phyloP scores from a whole-genome alignment of 2,113 vertebrate genomes.

The Pelmatolapia mariae region DNA sequence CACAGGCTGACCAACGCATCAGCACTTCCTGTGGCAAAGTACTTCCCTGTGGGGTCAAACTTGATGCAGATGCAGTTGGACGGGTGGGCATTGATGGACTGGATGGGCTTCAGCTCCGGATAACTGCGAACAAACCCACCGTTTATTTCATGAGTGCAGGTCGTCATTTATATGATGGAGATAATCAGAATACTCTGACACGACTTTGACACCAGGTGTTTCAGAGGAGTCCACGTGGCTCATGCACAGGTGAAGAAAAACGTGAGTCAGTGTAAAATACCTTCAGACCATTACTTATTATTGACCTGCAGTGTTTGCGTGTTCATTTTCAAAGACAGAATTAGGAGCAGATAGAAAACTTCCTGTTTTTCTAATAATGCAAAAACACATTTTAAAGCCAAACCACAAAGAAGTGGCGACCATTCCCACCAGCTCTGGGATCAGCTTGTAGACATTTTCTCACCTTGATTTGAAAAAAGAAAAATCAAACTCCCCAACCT shows the following conservation, averaged over 20 bases:
- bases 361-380: background rate
- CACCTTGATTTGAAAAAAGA: background rate
- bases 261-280: background rate
- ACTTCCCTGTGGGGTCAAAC: slow-evolving; percentile 95
- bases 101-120: slow-evolving; percentile 94
- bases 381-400: background rate
- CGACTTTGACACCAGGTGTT: background rate
- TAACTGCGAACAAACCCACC: slow-evolving; percentile 72
- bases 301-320: background rate
- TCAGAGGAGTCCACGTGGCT: background rate
- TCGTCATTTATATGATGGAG: background rate
- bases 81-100: slow-evolving; percentile 97
- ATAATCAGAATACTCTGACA: background rate
- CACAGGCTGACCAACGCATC: slow-evolving; percentile 96
- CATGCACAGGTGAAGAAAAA: background rate
- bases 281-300: background rate
- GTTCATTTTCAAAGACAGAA: background rate
- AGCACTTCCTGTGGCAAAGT: slow-evolving; percentile 95
- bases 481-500: background rate
- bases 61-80: slow-evolving; percentile 99
- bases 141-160: background rate
- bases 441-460: background rate
- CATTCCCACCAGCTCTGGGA: background rate
- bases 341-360: background rate
- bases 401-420: background rate